Base-by-base conservation (phyloP, 2,888 invertebrate species). In the Listrodromus nycthemerus region DNA sequence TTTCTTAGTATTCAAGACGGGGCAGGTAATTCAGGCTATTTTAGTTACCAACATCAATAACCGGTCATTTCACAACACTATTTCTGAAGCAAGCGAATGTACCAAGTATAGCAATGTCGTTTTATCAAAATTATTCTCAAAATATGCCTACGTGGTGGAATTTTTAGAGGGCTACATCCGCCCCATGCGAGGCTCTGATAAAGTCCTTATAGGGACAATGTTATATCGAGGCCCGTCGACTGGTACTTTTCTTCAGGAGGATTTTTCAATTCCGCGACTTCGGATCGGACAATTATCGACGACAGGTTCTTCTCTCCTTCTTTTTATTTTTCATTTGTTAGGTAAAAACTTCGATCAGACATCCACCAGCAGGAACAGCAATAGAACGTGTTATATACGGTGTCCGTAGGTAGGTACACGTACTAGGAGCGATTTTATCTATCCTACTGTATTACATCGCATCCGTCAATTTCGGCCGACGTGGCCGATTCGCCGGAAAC, bases 401-500 rank as follows among this genome's bases (percentile, higher is more conserved):
- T 61, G 58, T 30, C 30, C 27, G 58, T 33, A 45, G 58, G 48
- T 50, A 71, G 70, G 71, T 70, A 52, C 65, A 76, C 45, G 70
- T 66, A 67, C 71, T 73, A 69, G 24, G 66, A 50, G 58, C 48
- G 73, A 81, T 77, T 80, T 80, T 69, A 80, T 80, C 75, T 45
- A 58, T 65, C 70, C 55, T 77, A 79, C 69, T 69, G 65, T 70
- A 69, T 84, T 77, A 48, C 58, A 80, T 81, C 77, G 77, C 74
- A 71, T 66, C 74, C 77, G 76, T 81, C 84, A 77, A 78, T 80
- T 65, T 70, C 74, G 71, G 27, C 52, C 58, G 77, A 74, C 77
- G 69, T 65, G 37, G 80, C 69, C 50, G 74, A 78, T 84, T 84
- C 80, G 65, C 58, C 74, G 77, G 74, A 84, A 83, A 78, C 77